Evolutionary conservation across 2,113 vertebrate genomes (phyloP).

Genomic region (Pangasianodon hypophthalmus): DNA sequence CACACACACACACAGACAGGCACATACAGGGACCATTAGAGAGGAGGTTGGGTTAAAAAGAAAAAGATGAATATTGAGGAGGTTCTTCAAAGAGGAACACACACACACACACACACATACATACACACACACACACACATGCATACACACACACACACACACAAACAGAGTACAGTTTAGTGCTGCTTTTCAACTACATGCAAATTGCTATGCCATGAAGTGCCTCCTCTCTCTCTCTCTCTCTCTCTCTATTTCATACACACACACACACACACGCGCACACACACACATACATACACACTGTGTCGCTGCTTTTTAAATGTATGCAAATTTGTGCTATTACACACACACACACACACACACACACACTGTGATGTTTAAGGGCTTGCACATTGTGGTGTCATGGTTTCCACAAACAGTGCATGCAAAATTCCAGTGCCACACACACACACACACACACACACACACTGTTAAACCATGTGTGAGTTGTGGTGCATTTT

Average conservation of each 20-base stretch:
- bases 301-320: too few relatives aligned
- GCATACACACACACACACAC: conserved; percentile 22
- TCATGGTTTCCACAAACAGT: background rate
- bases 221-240: background rate
- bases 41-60: background rate
- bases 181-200: background rate
- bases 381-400: conserved; percentile 2
- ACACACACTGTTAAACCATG: conserved; percentile 7
- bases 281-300: conserved; percentile 12
- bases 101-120: conserved; percentile 23
- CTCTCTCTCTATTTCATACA: background rate
- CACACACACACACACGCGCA: conserved; percentile 17
- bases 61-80: background rate
- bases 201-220: background rate
- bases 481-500: background rate
- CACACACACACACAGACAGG: background rate
- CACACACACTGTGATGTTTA: background rate
- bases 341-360: conserved; percentile 28
- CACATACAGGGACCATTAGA: background rate
- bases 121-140: conserved; percentile 30
- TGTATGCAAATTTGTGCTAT: too few relatives aligned
- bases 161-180: conserved; percentile 5
- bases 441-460: conserved; percentile 27
- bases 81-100: background rate
- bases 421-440: background rate